These are phyloP conservation scores for Acomys russatus DNA, from an alignment of 2,797 vertebrate genomes.

Conservation along the genomic window DNA sequence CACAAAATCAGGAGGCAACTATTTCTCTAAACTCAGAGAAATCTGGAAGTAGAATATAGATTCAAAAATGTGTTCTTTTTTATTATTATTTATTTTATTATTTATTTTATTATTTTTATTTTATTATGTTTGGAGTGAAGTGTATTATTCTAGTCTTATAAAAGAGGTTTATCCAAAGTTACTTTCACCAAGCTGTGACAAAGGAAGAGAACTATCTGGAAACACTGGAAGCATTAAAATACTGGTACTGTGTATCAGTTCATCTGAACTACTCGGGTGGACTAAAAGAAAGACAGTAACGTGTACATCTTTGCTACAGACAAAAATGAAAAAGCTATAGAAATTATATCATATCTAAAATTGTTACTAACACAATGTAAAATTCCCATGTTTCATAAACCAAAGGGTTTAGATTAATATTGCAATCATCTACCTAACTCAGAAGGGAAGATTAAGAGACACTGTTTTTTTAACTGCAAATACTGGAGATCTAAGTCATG, in stretches of 20 bases:
- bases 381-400: background rate
- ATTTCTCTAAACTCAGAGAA: background rate
- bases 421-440: background rate
- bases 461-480: background rate
- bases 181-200: background rate
- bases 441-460: background rate
- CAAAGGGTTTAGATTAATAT: background rate
- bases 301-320: background rate
- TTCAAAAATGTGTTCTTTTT: background rate
- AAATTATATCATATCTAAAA: background rate
- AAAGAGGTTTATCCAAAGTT: background rate
- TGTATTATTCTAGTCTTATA: background rate
- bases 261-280: background rate
- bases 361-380: background rate
- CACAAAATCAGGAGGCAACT: background rate
- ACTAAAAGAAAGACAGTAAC: background rate
- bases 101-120: too few species aligned
- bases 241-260: background rate
- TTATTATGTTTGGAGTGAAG: background rate
- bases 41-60: background rate
- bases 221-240: slow-evolving; percentile 21
- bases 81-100: too few species aligned
- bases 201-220: background rate
- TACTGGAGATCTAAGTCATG: background rate
- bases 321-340: background rate